Base-by-base conservation (phyloP, 2,113 vertebrate species). In the Halichoeres trimaculatus region DNA sequence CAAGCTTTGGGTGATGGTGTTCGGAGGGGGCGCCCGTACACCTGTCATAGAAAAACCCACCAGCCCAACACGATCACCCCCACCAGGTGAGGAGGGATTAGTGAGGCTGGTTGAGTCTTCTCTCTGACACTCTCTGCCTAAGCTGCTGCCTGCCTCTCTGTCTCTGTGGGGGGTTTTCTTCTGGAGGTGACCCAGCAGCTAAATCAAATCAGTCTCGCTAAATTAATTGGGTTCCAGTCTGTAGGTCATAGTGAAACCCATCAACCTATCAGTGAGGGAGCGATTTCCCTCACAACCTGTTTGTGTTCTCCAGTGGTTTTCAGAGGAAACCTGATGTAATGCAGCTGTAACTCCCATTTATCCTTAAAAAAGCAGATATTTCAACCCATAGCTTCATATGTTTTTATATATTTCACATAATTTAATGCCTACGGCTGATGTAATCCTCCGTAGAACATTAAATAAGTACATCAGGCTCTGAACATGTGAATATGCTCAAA, bases 1-100 rank as follows among this genome's bases (percentile, higher is more conserved):
- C 87, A 96, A 96, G 87, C 96, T 99, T 86, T 99, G 98, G 98
- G 95, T 95, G 89, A 94, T 95, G 8, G 48, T 99, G 54, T 99
- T 99, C 70, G 98, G 98, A 64, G 98, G 98, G 78, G 97, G 97
- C 36, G 96, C 94, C 9, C 93, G 91, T 26, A 87, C 68, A 0
- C 89, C 95, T 20, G 87, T 90, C 61, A 74, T 79, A 22, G 91
- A 90, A 80, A 96, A 90, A 81, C 87, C 92, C 41, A 78, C 26
- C 76, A 90, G 88, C 62, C 89, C 93, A 0, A 67, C 84, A 20
- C 93, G 91, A 85, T 68, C 90, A 67, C 91, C 94, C 64, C 76
- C 92, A 38, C 74, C 90, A 79, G 96, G 98, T 98, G 70, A 86
- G 95, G 91, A 23, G 8, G 23, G 43, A 76, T 17, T 58, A 41